Base-by-base conservation (phyloP, 2,113 vertebrate genomes). In the Sorex fumeus region DNA sequence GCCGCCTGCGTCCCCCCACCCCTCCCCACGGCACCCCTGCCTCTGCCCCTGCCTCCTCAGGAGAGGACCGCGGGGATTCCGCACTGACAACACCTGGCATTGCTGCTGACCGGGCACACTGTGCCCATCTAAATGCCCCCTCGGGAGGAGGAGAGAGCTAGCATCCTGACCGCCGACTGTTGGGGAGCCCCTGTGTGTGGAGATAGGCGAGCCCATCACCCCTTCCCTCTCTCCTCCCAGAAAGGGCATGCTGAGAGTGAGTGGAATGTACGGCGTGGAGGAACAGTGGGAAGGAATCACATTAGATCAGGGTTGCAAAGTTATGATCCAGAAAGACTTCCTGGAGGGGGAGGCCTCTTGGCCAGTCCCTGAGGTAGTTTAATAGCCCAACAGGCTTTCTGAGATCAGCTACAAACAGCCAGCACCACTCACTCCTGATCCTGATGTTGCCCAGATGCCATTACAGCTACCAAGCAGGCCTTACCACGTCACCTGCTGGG, bases 381-480 rank as follows among this genome's bases (percentile, higher is more conserved):
- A 40, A 8, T n/a, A 53, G 64, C 25, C 27, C 47, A 6, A 47
- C 50, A 28, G 16, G 64, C 70, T 93, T 80, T 77, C 67, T 66
- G 45, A 70, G 67, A 36, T 93, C 90, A 75, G 60, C 40, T 80
- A 47, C 91, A 90, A 60, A 83, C 32, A 64, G 71, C 34, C 45
- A 84, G 30, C 87, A 82, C 79, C 8, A 28, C 10, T 40, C 8
- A 28, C 8, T n/a, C 18, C 8, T 89, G 70, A 27, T 13, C 12
- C 15, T 8, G 21, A 21, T 34, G 6, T 43, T 43, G 1, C 66
- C 69, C 76, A 75, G 13, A 30, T 19, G 40, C 47, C 32, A 8
- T 7, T 4, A 2, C 12, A 43, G 15, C 16, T 45, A 6, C 18
- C 1, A 71, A 43, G 53, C 27, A 9, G 13, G 75, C 25, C 36